These are phyloP conservation scores for Junonia oenone DNA, from an alignment of 2,888 invertebrate genomes.

Conservation along the genomic window DNA sequence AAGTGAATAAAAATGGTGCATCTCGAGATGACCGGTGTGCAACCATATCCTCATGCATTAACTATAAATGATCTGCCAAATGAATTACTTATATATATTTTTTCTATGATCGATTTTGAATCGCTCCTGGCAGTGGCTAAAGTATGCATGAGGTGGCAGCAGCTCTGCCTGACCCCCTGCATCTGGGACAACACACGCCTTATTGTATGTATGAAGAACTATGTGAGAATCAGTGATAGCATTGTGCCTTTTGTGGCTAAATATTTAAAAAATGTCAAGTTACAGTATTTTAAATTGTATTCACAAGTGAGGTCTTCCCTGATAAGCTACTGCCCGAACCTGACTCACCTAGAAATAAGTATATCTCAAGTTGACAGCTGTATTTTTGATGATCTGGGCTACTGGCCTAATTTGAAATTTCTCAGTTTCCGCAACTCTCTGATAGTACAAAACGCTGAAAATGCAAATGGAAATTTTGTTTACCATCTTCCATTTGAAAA, in stretches of 20 bases:
- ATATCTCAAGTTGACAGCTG: constrained; percentile 77
- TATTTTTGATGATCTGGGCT: constrained; percentile 72
- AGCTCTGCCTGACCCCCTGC: constrained; percentile 69
- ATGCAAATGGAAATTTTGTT: constrained; percentile 69
- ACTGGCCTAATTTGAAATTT: constrained; percentile 74
- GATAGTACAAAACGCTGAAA: constrained; percentile 67
- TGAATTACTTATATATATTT: constrained; percentile 74
- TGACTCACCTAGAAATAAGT: constrained; percentile 76
- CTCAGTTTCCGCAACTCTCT: constrained; percentile 74
- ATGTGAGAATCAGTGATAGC: constrained; percentile 70
- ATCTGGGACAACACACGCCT: constrained; percentile 76
- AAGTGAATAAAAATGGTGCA: constrained; percentile 62
- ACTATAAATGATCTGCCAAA: constrained; percentile 75
- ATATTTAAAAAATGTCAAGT: constrained; percentile 74
- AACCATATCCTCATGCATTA: constrained; percentile 47
- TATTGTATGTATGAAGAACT: constrained; percentile 76
- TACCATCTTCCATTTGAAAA: constrained; percentile 74
- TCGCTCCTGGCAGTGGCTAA: constrained; percentile 68
- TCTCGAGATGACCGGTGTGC: constrained; percentile 64
- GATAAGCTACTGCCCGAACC: constrained; percentile 71
- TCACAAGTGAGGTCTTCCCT: constrained; percentile 71
- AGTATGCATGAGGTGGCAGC: constrained; percentile 72
- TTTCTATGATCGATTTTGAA: constrained; percentile 76
- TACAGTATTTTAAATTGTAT: constrained; percentile 78
- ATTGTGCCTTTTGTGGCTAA: constrained; percentile 75